Conservation (phyloP, 2,113 vertebrate genomes). For the Carlito syrichta region DNA sequence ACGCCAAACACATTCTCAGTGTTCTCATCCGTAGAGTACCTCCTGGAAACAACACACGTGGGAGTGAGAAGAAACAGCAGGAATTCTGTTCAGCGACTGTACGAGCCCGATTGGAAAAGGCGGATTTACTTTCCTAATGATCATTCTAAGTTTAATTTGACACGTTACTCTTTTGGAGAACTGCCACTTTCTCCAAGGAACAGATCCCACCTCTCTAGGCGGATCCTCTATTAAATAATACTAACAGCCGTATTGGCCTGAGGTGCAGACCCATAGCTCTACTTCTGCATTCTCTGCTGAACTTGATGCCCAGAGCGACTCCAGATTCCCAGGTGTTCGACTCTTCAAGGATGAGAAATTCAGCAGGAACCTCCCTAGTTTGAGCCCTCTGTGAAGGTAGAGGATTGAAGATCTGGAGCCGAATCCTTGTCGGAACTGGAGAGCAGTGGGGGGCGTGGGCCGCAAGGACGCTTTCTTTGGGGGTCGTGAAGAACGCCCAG, state of each 20-base stretch:
- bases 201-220: background rate
- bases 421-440: background rate
- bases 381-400: background rate
- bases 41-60: background rate
- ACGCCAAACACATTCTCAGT: slow-evolving; percentile 11
- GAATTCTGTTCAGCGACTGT: background rate
- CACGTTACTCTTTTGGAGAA: background rate
- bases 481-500: background rate
- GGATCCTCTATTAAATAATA: background rate
- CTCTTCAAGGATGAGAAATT: background rate
- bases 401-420: background rate
- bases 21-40: background rate
- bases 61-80: background rate
- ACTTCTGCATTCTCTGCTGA: background rate
- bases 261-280: background rate
- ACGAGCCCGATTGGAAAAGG: background rate
- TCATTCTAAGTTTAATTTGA: slow-evolving; percentile 4
- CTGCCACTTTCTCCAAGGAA: background rate
- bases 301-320: background rate
- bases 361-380: background rate
- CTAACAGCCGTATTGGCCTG: background rate
- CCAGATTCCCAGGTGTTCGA: slow-evolving; percentile 41
- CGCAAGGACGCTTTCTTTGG: background rate
- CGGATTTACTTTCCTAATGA: background rate
- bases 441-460: background rate